These are phyloP conservation scores for Melitaea athalia DNA, from an alignment of 2,888 invertebrate species.

Conservation along the genomic window DNA sequence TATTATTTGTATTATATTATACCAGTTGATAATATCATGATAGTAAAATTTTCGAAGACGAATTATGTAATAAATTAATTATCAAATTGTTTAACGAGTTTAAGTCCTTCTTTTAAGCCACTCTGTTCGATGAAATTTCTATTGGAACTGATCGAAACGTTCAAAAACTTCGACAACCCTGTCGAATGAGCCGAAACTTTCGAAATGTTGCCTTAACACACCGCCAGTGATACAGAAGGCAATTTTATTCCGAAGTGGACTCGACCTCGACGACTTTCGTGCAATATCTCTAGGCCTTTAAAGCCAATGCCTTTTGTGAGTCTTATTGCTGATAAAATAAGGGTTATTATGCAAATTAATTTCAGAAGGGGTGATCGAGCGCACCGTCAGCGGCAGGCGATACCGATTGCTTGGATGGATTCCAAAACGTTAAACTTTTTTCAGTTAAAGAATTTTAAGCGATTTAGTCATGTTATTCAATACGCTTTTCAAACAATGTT, in stretches of 20 bases:
- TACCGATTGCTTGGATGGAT: slow-evolving; percentile 24
- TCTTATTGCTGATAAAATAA: slow-evolving; percentile 7
- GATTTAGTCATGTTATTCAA: slow-evolving; percentile 12
- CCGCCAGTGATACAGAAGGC: slow-evolving; percentile 30
- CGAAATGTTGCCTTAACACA: slow-evolving; percentile 32
- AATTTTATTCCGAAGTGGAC: slow-evolving; percentile 33
- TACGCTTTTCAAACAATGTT: slow-evolving; percentile 1
- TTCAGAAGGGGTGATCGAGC: slow-evolving; percentile 7
- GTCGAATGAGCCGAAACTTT: slow-evolving; percentile 27
- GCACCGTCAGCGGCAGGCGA: slow-evolving; percentile 5
- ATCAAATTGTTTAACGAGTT: neutral
- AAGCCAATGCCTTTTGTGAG: slow-evolving; percentile 13
- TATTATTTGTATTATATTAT: too few relatives aligned
- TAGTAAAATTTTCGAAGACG: too few relatives aligned
- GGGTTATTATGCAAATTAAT: slow-evolving; percentile 14
- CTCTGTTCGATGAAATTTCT: neutral
- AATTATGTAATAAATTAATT: neutral
- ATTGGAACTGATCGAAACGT: slow-evolving; percentile 14
- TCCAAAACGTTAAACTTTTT: slow-evolving; percentile 31
- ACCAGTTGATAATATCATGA: too few relatives aligned
- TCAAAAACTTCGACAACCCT: slow-evolving; percentile 15
- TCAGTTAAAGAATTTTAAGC: slow-evolving; percentile 14
- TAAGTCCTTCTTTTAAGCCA: neutral
- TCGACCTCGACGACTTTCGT: slow-evolving; percentile 22
- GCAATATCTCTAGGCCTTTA: slow-evolving; percentile 16